These are phyloP conservation scores for Cryptus armator DNA, from an alignment of 2,888 invertebrate species.

Conservation along the genomic window DNA sequence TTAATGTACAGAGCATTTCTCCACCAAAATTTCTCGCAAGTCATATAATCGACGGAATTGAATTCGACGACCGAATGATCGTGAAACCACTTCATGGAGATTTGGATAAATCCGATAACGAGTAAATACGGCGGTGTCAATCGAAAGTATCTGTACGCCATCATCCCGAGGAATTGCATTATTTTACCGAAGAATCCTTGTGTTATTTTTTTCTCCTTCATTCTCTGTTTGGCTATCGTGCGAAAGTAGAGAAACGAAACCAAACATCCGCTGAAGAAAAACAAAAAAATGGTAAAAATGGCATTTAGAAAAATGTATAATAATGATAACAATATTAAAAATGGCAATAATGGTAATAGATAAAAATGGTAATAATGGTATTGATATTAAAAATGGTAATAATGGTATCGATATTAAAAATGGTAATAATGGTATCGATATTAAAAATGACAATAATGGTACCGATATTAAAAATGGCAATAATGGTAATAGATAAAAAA, in stretches of 20 bases:
- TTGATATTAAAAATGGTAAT: too few relatives aligned
- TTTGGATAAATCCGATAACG: constrained; percentile 91
- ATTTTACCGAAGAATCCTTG: constrained; percentile 84
- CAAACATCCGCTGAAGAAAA: constrained; percentile 88
- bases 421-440: too few relatives aligned
- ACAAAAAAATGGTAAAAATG: neutral
- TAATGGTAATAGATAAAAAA: neutral
- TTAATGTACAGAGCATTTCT: constrained; percentile 93
- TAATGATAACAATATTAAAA: too few relatives aligned
- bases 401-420: too few relatives aligned
- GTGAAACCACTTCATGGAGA: constrained; percentile 90
- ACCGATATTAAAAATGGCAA: neutral
- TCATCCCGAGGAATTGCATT: constrained; percentile 86
- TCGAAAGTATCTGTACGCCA: constrained; percentile 85
- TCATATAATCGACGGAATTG: constrained; percentile 89
- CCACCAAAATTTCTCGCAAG: constrained; percentile 94
- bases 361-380: too few relatives aligned
- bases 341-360: too few relatives aligned
- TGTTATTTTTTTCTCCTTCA: constrained; percentile 83
- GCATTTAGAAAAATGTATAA: too few relatives aligned
- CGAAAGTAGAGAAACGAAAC: constrained; percentile 91
- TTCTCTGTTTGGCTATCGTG: constrained; percentile 87
- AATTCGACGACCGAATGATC: constrained; percentile 91
- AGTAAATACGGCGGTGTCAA: constrained; percentile 94
- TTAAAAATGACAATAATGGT: neutral